Conservation (phyloP, 2,113 vertebrate genomes). For the Sylvia atricapilla region DNA sequence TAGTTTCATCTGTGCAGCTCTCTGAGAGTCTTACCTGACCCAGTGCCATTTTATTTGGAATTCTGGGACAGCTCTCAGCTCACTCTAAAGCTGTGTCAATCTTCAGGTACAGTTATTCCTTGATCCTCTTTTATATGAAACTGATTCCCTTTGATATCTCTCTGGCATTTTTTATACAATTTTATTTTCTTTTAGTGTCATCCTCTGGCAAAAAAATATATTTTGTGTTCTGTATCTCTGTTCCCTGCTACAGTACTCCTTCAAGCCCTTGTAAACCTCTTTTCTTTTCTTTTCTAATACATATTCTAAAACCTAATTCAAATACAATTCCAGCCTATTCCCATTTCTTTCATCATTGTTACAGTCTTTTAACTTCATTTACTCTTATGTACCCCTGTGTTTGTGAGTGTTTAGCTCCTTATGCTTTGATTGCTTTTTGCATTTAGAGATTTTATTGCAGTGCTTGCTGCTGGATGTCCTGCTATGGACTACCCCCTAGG, state of each 20-base stretch:
- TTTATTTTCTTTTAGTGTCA: conserved; percentile 49
- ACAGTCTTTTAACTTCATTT: background rate
- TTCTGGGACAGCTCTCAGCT: conserved; percentile 33
- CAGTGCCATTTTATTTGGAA: conserved; percentile 12
- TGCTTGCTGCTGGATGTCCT: background rate
- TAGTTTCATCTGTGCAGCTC: background rate
- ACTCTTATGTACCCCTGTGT: background rate
- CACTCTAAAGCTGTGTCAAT: conserved; percentile 49
- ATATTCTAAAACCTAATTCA: background rate
- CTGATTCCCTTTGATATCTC: conserved; percentile 46
- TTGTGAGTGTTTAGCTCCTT: background rate
- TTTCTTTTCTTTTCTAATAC: background rate
- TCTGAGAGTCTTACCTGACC: background rate
- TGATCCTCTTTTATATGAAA: conserved; percentile 62
- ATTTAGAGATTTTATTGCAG: background rate
- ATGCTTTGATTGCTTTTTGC: background rate
- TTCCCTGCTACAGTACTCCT: background rate
- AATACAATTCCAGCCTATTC: background rate
- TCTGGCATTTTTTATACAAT: background rate
- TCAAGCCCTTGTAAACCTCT: background rate
- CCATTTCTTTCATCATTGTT: background rate
- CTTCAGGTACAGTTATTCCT: conserved; percentile 44
- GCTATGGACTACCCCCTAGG: background rate
- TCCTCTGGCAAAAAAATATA: background rate
- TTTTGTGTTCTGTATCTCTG: background rate